Percentiles rank a stretch among this genome's conserved stretches.
Evolutionary conservation across 2,888 invertebrate genomes (phyloP).

Genomic region (Agonopterix subpropinquella): DNA sequence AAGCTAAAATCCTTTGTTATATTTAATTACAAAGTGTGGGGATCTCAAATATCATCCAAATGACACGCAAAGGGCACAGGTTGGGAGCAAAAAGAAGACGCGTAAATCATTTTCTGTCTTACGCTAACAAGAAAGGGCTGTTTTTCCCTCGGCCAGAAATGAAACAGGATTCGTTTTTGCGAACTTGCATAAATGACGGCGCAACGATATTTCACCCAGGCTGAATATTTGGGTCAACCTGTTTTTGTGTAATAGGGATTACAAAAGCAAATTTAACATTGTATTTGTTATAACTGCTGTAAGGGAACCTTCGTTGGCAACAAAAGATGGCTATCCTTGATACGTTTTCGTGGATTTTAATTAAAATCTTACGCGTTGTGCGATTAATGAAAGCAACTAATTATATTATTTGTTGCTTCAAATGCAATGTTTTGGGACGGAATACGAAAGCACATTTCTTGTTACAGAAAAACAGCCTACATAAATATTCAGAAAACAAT

Average conservation of each 20-base stretch:
- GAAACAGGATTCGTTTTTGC: conserved; percentile 65
- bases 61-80: conserved; percentile 51
- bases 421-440: conserved; percentile 29
- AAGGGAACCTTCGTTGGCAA: conserved; percentile 55
- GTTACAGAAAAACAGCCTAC: conserved; percentile 9
- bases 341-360: conserved; percentile 65
- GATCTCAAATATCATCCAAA: conserved; percentile 51
- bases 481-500: neutral
- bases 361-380: conserved; percentile 65
- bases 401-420: conserved; percentile 29
- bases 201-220: conserved; percentile 65
- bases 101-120: conserved; percentile 51
- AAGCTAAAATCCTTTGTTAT: conserved; percentile 31
- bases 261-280: conserved; percentile 70
- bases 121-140: conserved; percentile 40
- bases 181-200: conserved; percentile 68
- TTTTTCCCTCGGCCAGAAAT: conserved; percentile 43
- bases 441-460: conserved; percentile 12
- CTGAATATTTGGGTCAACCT: conserved; percentile 72
- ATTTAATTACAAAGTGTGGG: conserved; percentile 49
- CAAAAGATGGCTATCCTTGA: conserved; percentile 61
- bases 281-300: conserved; percentile 64
- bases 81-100: conserved; percentile 28
- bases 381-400: conserved; percentile 53
- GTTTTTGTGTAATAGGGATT: conserved; percentile 71